Evolutionary conservation across 2,888 invertebrate species (phyloP).

Genomic region (Aleiodes testaceus): DNA sequence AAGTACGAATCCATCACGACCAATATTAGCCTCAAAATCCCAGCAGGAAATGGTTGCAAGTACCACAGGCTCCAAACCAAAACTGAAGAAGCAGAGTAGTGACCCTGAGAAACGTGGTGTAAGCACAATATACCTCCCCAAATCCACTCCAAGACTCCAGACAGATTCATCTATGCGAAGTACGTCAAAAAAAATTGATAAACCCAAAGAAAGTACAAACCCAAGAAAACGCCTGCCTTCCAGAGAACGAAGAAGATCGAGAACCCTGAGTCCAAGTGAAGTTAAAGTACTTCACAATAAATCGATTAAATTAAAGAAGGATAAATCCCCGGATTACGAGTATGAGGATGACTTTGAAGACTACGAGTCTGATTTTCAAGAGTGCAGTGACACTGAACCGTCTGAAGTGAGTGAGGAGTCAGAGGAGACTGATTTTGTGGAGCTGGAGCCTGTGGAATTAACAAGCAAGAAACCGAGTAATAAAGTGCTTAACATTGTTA

Average conservation of each 20-base stretch:
- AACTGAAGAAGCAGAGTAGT: conserved; percentile 45
- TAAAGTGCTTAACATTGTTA: conserved; percentile 34
- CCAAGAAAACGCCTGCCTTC: conserved; percentile 46
- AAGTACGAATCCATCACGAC: conserved; percentile 25
- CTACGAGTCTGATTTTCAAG: conserved; percentile 75
- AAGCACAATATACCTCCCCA: conserved; percentile 63
- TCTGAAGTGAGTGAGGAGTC: conserved; percentile 64
- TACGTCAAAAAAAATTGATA: conserved; percentile 16
- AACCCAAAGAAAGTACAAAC: conserved; percentile 29
- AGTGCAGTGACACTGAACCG: conserved; percentile 65
- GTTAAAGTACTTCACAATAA: conserved; percentile 58
- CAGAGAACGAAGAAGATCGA: conserved; percentile 62
- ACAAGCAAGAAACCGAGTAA: conserved; percentile 47
- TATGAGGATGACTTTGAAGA: conserved; percentile 75
- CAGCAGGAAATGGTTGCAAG: neutral
- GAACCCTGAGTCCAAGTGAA: conserved; percentile 68
- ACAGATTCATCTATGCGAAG: conserved; percentile 35
- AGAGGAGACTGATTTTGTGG: conserved; percentile 49
- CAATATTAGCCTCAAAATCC: conserved; percentile 34
- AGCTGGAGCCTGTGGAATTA: conserved; percentile 64
- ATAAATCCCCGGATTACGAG: conserved; percentile 56
- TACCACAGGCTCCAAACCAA: neutral
- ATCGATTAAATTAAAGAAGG: neutral
- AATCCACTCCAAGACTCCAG: neutral
- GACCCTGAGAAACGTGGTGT: conserved; percentile 63